Evolutionary conservation across 2,797 vertebrate genomes (phyloP).

Genomic region (Erithacus rubecula): DNA sequence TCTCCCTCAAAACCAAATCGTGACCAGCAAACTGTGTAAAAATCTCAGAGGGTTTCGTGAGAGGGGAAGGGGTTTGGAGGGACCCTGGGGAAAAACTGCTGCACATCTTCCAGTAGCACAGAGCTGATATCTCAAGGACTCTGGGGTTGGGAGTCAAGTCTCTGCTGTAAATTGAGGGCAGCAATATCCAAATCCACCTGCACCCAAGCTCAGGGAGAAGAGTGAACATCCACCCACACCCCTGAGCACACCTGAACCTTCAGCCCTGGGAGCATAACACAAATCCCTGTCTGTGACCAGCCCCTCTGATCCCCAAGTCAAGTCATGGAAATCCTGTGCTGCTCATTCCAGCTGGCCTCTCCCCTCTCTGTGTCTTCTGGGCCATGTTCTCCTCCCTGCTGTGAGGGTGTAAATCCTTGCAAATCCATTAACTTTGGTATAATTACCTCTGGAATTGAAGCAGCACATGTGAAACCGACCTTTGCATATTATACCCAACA

Average conservation of each 20-base stretch:
- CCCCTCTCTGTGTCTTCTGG: neutral
- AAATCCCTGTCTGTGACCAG: neutral
- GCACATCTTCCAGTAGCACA: neutral
- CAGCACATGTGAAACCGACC: fast-evolving
- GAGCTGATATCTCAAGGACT: neutral
- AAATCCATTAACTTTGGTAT: neutral
- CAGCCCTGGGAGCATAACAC: neutral
- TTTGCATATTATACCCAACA: neutral
- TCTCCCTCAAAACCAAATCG: neutral
- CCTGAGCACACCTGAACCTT: neutral
- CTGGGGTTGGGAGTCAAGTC: neutral
- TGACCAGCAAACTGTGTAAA: no score
- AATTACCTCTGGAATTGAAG: neutral
- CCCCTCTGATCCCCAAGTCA: neutral
- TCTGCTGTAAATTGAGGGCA: neutral
- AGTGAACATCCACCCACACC: fast-evolving
- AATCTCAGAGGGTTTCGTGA: neutral
- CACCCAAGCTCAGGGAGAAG: neutral
- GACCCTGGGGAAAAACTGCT: neutral
- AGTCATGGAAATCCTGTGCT: neutral
- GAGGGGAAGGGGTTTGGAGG: neutral
- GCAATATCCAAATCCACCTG: neutral
- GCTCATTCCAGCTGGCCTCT: neutral
- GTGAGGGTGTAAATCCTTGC: neutral
- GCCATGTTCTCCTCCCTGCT: neutral